Evolutionary conservation across 2,797 vertebrate species (phyloP), one percentile per base, ranked within the genome.

Genomic region (Leucoraja ocellata): DNA sequence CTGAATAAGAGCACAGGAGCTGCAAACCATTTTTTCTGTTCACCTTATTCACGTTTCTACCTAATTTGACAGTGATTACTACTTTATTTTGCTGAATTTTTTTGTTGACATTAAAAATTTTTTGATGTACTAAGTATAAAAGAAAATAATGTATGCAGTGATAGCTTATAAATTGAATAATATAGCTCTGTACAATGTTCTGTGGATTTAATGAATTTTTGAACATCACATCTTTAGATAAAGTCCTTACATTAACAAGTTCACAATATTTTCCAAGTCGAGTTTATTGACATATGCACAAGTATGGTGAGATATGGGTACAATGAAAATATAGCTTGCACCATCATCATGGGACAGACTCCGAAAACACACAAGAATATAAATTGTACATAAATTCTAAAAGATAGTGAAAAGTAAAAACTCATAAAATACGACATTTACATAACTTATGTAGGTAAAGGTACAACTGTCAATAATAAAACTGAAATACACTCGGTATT

Each of bases 401-500:
- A 46, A 46, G 46, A 46, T 2, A 46, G 46, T 46, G 46, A 46
- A 46, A 46, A 46, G 46, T 46, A 46, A 46, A 46, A 46, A 46
- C 46, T 46, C 46, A 2, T 3, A 46, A 2, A 46, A 46, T 46
- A 46, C 46, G 3, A 46, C 39, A 46, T 46, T 46, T 46, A 46
- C 39, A 23, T 74, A 25, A 73, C 36, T 92, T 92, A 14, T 92
- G 71, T 76, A 74, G 25, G 46, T 14, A 28, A 73, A 46, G 71
- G 28, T 25, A 54, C 46, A 76, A 39, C 90, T 74, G 71, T 92
- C 71, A 74, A 92, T 71, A 92, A 92, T 92, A 92, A 92, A 92
- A 14, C 68, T 92, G 36, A 92, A 76, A 58, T 88, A 18, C 21
- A 63, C 63, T n/a, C 61, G 68, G 5, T 86, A 58, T 58, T 84